Base-by-base conservation (phyloP, 1,140 invertebrate genomes). In the Camponotus vicinus region DNA sequence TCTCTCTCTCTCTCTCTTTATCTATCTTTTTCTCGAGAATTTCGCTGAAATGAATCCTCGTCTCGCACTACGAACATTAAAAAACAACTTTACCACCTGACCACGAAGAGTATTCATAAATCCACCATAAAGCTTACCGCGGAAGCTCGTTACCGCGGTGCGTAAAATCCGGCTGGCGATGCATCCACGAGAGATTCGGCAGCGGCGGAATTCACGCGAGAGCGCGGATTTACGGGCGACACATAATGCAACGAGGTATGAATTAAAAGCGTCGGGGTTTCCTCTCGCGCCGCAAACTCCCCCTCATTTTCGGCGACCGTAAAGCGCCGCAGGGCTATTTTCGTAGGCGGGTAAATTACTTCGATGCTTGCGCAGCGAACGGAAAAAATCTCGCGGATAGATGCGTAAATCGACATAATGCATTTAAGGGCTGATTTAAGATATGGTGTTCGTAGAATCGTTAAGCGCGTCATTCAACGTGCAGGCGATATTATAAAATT, bases 51-150 rank as follows among this genome's bases (percentile, higher is more conserved):
- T 70, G 9, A 40, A 61, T 15, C 18, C 59, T 80, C 80, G 64
- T 67, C 21, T 61, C 57, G 42, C 18, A 15, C 37, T 57, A 27
- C 21, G 8, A 13, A 63, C 78, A 70, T 84, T 77, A 78, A 87
- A 71, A 76, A 87, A 90, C 80, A 88, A 79, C 67, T 87, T 90
- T 87, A 84, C 88, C 89, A 89, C 85, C 88, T 89, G 88, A 87
- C 73, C 88, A 61, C 67, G 63, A 45, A n/a, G 61, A 89, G 86
- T 57, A 32, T 21, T 57, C 83, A 55, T 89, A 86, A 89, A 86
- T 89, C 67, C 45, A 21, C 42, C 57, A 52, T 83, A 84, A 88
- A 86, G 69, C 86, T 85, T 13, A 45, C 84, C 77, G 32, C 84
- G 61, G 87, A 89, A 89, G 88, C 84, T 78, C 78, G 80, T 87